Base-by-base conservation (phyloP, 2,888 invertebrate genomes). In the Theretra japonica region DNA sequence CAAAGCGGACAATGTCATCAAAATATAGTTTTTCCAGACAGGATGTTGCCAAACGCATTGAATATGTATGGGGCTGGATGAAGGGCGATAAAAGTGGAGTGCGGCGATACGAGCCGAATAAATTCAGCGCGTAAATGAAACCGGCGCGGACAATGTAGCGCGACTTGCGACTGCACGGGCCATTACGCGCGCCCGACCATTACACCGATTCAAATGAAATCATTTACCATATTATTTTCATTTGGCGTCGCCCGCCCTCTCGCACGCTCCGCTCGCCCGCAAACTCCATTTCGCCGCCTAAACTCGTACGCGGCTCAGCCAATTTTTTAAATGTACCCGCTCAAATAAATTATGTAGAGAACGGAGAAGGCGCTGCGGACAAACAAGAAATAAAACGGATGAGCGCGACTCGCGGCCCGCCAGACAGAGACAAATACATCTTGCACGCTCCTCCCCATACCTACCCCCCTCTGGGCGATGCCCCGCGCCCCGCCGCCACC, bases 241-340 rank as follows among this genome's bases (percentile, higher is more conserved):
- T 92, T 92, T 88, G 85, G 80, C 74, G 83, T 82, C 75, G 75
- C 76, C 79, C 79, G 82, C 83, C 83, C 84, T 53, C 83, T 76
- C 80, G 77, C 74, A 70, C 75, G 53, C 41, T 69, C 74, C 72
- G 72, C 74, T 72, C 81, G 79, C 83, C 88, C 88, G 86, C 89
- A 91, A 90, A 91, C 89, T 89, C 90, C 90, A 90, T 90, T 91
- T 90, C 82, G 82, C 82, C 86, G 87, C 86, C 86, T 89, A 90
- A 90, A 89, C 88, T 88, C 87, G 86, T 87, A 87, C 87, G 86
- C 86, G 86, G 83, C 84, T 83, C 85, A 77, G 85, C 86, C 94
- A 93, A 94, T 94, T 94, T 94, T 94, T 94, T 93, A 93, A 94
- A 90, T 92, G 94, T 92, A 84, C 89, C 88, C 90, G 91, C 87